phyloP scores from a whole-genome alignment of 2,113 vertebrate species.

The Semnornis frantzii region DNA sequence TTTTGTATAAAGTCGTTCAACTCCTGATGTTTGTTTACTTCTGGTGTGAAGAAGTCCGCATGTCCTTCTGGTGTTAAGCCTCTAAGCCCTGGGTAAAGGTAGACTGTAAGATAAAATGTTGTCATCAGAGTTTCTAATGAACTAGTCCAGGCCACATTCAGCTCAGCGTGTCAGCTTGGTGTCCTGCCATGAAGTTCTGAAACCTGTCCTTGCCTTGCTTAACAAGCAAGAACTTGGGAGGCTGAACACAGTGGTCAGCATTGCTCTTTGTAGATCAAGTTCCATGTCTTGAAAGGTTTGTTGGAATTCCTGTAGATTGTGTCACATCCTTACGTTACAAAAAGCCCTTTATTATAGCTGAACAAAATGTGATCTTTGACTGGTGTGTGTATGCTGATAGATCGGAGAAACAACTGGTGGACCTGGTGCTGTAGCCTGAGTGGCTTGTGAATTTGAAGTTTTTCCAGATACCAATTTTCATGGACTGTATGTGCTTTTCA shows the following conservation, averaged over 20 bases:
- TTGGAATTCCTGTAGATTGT: neutral
- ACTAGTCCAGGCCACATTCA: neutral
- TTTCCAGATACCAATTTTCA: neutral
- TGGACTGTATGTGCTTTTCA: neutral
- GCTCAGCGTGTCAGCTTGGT: neutral
- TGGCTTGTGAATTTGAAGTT: rapidly evolving
- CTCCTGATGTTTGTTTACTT: neutral
- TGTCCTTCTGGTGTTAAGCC: neutral
- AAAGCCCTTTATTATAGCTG: neutral
- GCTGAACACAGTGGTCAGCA: rapidly evolving
- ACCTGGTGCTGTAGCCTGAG: neutral
- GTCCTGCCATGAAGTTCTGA: neutral
- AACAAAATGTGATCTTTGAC: neutral
- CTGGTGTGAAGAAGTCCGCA: neutral
- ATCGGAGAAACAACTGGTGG: neutral
- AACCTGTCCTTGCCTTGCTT: neutral
- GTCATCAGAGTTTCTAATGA: neutral
- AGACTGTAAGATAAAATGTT: neutral
- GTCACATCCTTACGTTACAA: neutral
- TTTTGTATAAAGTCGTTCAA: neutral
- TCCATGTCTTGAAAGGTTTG: neutral
- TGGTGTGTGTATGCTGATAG: neutral
- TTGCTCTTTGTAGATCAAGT: neutral
- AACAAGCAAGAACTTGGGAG: neutral
- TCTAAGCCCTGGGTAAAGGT: neutral